Percentiles rank a stretch among this genome's conserved stretches.
These are phyloP conservation scores for Petrocephalus zakoni DNA, from an alignment of 2,113 vertebrate species.

Conservation along the genomic window DNA sequence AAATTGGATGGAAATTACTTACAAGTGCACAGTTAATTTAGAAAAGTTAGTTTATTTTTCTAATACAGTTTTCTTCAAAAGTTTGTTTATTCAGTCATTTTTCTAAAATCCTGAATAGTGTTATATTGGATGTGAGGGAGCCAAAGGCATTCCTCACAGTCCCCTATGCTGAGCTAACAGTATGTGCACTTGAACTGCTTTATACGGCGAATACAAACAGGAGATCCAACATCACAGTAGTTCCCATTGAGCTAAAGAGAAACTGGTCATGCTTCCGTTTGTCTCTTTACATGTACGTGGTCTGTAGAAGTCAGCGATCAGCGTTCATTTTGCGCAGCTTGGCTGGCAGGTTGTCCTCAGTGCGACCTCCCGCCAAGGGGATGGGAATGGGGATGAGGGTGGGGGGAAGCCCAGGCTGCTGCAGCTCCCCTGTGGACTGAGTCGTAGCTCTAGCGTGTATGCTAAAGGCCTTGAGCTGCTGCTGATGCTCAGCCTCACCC, in stretches of 20 bases:
- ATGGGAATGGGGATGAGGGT: conserved; percentile 43
- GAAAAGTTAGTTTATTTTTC: background rate
- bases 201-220: background rate
- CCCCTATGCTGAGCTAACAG: background rate
- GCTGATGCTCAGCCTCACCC: conserved; percentile 54
- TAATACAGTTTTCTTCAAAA: background rate
- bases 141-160: background rate
- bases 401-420: conserved; percentile 45
- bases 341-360: conserved; percentile 65
- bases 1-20: background rate
- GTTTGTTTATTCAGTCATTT: background rate
- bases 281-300: background rate
- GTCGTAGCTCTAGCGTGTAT: conserved; percentile 49
- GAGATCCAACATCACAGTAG: background rate
- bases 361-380: conserved; percentile 38
- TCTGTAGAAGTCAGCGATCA: conserved; percentile 46
- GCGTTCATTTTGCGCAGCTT: conserved; percentile 68
- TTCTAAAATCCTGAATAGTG: background rate
- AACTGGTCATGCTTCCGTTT: background rate
- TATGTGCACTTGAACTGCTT: background rate
- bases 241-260: background rate
- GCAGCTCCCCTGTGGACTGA: conserved; percentile 37
- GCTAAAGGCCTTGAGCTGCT: conserved; percentile 60
- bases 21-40: background rate
- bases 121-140: background rate